These are phyloP conservation scores for Eristalis pertinax DNA, from an alignment of 2,888 invertebrate species.

Conservation along the genomic window DNA sequence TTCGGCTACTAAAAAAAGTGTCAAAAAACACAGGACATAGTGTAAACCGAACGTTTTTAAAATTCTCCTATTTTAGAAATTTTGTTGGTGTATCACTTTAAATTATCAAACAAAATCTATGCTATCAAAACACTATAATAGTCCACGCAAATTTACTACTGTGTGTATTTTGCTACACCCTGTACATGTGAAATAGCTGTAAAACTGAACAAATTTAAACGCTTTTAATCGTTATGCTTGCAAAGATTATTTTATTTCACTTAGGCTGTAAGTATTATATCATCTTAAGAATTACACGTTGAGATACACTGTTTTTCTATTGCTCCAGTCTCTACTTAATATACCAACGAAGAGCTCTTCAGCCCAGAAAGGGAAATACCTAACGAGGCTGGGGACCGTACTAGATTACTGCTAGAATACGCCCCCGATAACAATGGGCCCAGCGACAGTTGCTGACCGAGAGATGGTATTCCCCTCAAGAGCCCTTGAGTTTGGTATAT, in stretches of 20 bases:
- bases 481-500: constrained; percentile 9
- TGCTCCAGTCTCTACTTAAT: background rate
- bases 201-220: background rate
- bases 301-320: background rate
- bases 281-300: background rate
- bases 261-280: background rate
- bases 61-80: no score
- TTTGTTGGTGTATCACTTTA: no score
- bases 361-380: constrained; percentile 15
- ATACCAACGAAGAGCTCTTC: constrained; percentile 5
- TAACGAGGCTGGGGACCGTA: constrained; percentile 11
- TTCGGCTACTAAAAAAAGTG: no score
- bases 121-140: no score
- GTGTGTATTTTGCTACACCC: no score
- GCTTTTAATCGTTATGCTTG: background rate
- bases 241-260: background rate
- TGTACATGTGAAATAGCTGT: no score
- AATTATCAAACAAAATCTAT: no score
- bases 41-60: no score
- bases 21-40: no score
- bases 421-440: constrained; percentile 4
- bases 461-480: background rate
- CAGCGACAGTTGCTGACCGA: constrained; percentile 13
- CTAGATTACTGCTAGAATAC: constrained; percentile 26
- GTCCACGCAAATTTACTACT: no score